Evolutionary conservation across 2,888 invertebrate genomes (phyloP), one percentile per base, ranked within the genome.

Genomic region (Hydraecia micacea): DNA sequence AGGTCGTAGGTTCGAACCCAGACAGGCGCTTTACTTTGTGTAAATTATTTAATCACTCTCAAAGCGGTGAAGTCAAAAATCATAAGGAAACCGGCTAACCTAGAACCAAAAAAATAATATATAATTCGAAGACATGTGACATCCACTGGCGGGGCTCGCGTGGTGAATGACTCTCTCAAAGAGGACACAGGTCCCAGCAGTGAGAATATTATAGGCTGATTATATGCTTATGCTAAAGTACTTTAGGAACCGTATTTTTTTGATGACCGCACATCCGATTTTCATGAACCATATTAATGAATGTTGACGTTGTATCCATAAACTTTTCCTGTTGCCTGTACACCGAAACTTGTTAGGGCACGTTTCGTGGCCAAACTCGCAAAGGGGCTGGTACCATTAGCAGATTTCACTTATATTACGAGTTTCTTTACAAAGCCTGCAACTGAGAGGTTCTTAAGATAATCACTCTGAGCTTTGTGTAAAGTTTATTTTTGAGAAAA

Each of bases 361-460:
- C 18, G 67, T 87, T 88, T 81, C 77, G 84, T 80, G 86, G 84
- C 77, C 78, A 58, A 81, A 81, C 86, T 74, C 72, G 77, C 69
- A 78, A 86, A 87, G 77, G 66, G 74, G 79, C 80, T 78, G 65
- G 73, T 77, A 73, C 86, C 87, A 88, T 88, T 88, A 88, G 86
- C 77, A 84, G 88, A 88, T 88, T 88, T 87, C 86, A 87, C 77
- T 88, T 87, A 83, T 87, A 84, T 84, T 86, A 82, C 78, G 86
- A 84, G 80, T 88, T 86, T 83, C 83, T 85, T 87, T 81, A 85
- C 80, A 86, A 88, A 88, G 82, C 81, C 84, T 89, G 89, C 85
- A 87, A 79, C 86, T 82, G 89, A 89, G 87, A 87, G 88, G 87
- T 89, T 86, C 85, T 88, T 85, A 81, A 85, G 83, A 88, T 89